Evolutionary conservation across 1,140 invertebrate genomes (phyloP), one percentile per base, ranked within the genome.

Genomic region (Lordiphosa mommai): DNA sequence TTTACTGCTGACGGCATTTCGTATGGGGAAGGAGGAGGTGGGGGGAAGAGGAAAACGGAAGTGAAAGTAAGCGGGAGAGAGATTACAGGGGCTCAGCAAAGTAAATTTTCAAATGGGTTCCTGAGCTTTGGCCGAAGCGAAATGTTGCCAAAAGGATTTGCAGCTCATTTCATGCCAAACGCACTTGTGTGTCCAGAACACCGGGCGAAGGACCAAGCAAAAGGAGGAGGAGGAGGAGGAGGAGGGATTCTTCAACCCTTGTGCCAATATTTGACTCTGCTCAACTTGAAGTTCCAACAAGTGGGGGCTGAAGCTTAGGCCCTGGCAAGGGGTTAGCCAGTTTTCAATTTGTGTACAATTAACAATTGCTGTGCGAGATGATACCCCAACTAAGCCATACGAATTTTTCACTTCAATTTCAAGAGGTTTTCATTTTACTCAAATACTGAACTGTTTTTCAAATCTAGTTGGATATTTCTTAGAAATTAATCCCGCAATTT

Each of bases 251-350:
- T 37, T 37, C 8, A 67, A 76, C 66, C 66, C 77, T 73, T 72
- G 67, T 72, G 77, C 77, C 84, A 82, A 84, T 84, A 82, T 82
- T 82, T 82, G 76, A 82, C 84, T 80, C 61, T 82, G 74, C 57
- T 79, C n/a, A n/a, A 76, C 37, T 58, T 56, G 66, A n/a, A n/a
- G n/a, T n/a, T 23, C 20, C 20, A 23, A 23, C 20, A 14, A 14
- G 34, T 36, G 34, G 6, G 33, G 4, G 6, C 12, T 36, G 3
- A 23, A 5, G 20, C 33, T 13, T 36, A 4, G 33, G 33, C 10
- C n/a, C 5, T 6, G 34, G 8, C 12, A 23, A 43, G 40, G n/a
- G 40, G 40, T 41, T 41, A 41, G 8, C 12, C 47, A 41, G 37
- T 14, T 16, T 12, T 14, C 37, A 16, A 8, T 14, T 41, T 23